Evolutionary conservation across 2,888 invertebrate species (phyloP).

Genomic region (Dryobotodes eremita): DNA sequence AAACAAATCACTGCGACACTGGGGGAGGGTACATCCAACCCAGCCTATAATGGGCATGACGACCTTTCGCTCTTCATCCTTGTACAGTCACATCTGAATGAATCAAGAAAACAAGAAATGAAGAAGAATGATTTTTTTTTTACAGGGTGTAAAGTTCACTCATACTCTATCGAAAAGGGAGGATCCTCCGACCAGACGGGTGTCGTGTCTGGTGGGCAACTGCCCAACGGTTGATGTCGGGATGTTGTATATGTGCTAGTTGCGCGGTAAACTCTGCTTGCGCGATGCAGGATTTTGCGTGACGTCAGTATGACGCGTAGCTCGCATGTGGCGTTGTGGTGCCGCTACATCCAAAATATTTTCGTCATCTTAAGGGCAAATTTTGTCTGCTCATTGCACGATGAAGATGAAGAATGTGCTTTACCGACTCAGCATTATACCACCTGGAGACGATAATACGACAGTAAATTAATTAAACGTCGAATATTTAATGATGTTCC

Average conservation of each 20-base stretch:
- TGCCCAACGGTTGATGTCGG: too few relatives aligned
- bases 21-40: conserved; percentile 56
- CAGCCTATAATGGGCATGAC: conserved; percentile 40
- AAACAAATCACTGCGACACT: conserved; percentile 64
- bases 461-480: background rate
- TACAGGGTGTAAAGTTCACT: too few relatives aligned
- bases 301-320: too few relatives aligned
- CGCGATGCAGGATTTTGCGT: too few relatives aligned
- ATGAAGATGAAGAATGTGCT: background rate
- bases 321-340: too few relatives aligned
- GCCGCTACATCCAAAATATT: background rate
- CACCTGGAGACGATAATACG: background rate
- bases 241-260: too few relatives aligned
- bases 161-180: too few relatives aligned
- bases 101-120: too few relatives aligned
- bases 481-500: background rate
- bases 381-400: background rate
- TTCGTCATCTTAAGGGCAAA: background rate
- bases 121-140: too few relatives aligned
- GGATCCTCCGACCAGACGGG: too few relatives aligned
- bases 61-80: conserved; percentile 25
- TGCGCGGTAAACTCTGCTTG: too few relatives aligned
- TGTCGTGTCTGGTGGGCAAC: too few relatives aligned
- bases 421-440: background rate
- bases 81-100: conserved; percentile 4